phyloP scores from a whole-genome alignment of 2,888 invertebrate genomes.

The Vanessa cardui region DNA sequence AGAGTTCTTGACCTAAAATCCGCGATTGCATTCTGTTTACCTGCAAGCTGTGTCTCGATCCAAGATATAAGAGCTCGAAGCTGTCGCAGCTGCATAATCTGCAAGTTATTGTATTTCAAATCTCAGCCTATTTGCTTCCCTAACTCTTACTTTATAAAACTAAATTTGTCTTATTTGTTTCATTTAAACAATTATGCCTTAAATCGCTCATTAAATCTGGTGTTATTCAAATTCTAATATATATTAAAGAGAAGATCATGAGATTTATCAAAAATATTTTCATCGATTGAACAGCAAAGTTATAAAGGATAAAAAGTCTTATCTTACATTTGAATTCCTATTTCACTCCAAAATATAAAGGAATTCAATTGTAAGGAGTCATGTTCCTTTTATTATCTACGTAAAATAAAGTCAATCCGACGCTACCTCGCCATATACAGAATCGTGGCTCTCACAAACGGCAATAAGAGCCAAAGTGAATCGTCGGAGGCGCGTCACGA shows the following conservation, averaged over 20 bases:
- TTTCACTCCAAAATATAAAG: conserved; percentile 1
- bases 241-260: too few relatives aligned
- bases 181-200: too few relatives aligned
- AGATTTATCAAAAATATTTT: too few relatives aligned
- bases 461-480: conserved; percentile 43
- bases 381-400: not conserved
- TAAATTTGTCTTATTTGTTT: not conserved
- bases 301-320: too few relatives aligned
- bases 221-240: too few relatives aligned
- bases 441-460: conserved; percentile 46
- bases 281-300: too few relatives aligned
- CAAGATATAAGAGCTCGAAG: conserved; percentile 31
- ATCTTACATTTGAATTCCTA: not conserved
- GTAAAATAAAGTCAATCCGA: conserved; percentile 31
- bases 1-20: conserved; percentile 36
- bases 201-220: not conserved
- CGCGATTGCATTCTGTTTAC: conserved; percentile 32
- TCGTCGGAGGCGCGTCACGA: conserved; percentile 67
- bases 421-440: conserved; percentile 45
- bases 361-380: conserved; percentile 1
- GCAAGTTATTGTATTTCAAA: conserved; percentile 39
- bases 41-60: conserved; percentile 32
- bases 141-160: not conserved
- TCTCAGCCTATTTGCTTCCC: conserved; percentile 13
- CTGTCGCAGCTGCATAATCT: conserved; percentile 35